Evolutionary conservation across 2,113 vertebrate genomes (phyloP), one percentile per base, ranked within the genome.

Genomic region (Cranoglanis bouderius): DNA sequence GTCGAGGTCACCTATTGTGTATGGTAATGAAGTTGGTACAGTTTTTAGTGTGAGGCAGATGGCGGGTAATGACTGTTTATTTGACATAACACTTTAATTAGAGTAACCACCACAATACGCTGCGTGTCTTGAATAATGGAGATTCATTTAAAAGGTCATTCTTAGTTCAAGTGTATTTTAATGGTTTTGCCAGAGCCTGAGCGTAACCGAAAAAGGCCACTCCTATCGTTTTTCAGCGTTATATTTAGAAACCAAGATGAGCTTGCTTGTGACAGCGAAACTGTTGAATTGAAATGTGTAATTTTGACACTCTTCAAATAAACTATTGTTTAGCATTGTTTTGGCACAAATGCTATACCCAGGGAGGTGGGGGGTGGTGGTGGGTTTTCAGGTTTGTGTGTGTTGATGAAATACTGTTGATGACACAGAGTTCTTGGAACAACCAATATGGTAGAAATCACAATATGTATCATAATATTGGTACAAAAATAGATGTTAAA

Each of bases 61-160:
- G 93, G 90, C 84, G 90, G 89, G 86, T 91, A 92, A 90, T 89
- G 90, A 88, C 84, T 90, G 88, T 90, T 92, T 92, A 92, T 93
- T 92, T 93, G 89, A 92, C 91, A 90, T 90, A 88, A 92, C 89
- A 90, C 91, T 91, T 90, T 91, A 89, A 91, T 91, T 91, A 89
- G 88, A 86, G 83, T 89, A 85, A 89, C 86, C 86, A 77, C 82
- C 82, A 77, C 75, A 90, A 82, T 81, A 49, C 75, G 70, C 87
- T 82, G 70, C 88, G 83, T 75, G 83, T 87, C 89, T 83, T 90
- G 87, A 92, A 90, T 90, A 86, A 91, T 91, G 82, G 80, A 77
- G 84, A 88, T 90, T 84, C 63, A 86, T 90, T 91, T 92, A 87
- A 88, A 88, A 92, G 87, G 88, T 92, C 90, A 90, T 72, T 77